A percentile compares a stretch with the other conserved stretches of the same genome.
These are phyloP conservation scores for Atta texana DNA, from an alignment of 1,140 invertebrate genomes.

Conservation along the genomic window DNA sequence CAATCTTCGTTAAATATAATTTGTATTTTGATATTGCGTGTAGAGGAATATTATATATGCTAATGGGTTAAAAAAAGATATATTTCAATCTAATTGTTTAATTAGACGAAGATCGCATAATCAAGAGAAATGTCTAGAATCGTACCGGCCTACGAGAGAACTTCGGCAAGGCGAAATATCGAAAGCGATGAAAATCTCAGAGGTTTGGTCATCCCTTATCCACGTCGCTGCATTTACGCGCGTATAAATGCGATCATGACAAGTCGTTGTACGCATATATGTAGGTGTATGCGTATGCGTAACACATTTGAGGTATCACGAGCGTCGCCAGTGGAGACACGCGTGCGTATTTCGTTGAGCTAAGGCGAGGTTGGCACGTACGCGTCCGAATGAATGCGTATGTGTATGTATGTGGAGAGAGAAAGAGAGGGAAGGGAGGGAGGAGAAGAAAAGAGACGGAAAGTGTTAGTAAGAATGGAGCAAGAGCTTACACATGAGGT, in stretches of 20 bases:
- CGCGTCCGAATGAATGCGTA: constrained; percentile 39
- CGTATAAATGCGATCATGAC: constrained; percentile 45
- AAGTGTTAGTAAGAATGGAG: constrained; percentile 46
- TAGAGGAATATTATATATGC: background rate
- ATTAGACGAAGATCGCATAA: background rate
- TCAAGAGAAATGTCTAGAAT: constrained; percentile 8
- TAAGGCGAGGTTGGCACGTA: constrained; percentile 47
- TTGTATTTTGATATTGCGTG: background rate
- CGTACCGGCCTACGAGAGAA: constrained; percentile 8
- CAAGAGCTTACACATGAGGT: constrained; percentile 49
- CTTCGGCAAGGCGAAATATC: constrained; percentile 1
- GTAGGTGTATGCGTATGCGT: constrained; percentile 2
- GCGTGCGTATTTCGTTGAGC: constrained; percentile 69
- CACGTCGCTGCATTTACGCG: constrained; percentile 45
- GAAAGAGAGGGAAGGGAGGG: background rate
- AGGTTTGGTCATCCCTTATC: constrained; percentile 50
- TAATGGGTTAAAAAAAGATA: background rate
- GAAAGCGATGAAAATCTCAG: constrained; percentile 33
- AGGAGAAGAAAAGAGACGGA: constrained; percentile 45
- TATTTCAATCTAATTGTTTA: background rate
- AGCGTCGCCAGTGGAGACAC: constrained; percentile 69
- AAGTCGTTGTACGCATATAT: constrained; percentile 24
- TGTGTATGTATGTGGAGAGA: constrained; percentile 9
- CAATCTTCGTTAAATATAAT: background rate
- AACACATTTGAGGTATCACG: constrained; percentile 40